Base-by-base conservation (phyloP, 2,888 invertebrate species). In the Dicyrtomina minuta region DNA sequence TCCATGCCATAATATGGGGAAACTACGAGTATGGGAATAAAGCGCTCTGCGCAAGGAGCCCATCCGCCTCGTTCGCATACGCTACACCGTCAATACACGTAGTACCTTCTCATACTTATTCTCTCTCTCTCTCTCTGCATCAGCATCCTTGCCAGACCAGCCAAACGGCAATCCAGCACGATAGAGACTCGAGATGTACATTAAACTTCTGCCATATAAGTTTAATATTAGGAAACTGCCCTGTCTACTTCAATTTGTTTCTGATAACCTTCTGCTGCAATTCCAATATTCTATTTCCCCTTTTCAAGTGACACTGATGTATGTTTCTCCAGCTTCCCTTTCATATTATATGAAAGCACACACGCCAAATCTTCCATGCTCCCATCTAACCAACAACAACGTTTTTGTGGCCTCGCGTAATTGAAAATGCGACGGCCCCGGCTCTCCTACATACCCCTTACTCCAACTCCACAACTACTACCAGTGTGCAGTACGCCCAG, bases 231-330 rank as follows among this genome's bases (percentile, higher is more conserved):
- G 69, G 66, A 65, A 71, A 71, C 70, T 72, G 72, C 69, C 64
- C 69, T 70, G 72, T 72, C 72, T 70, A 69, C 70, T 74, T 74
- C 74, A 74, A 72, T 72, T 74, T 74, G 74, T 74, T 74, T 74
- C 74, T 72, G 71, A 74, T 74, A 74, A 74, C 72, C 72, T 68
- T 70, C 69, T 72, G 72, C 71, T 71, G 66, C 74, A 71, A 72
- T 74, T 74, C 71, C 74, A 69, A 73, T 73, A 71, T 73, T 73
- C 73, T 71, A 73, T 73, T 75, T 73, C 68, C 74, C 70, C 69
- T 70, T 73, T 68, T 59, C 72, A 72, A 71, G 72, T 74, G 74
- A 74, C 74, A 72, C 70, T 71, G 74, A 74, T 74, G 71, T 72
- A 74, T 74, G 70, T 74, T 68, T 66, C 70, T 62, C 70, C 68